Base-by-base conservation (phyloP, 2,113 vertebrate genomes). In the Corythornis cristatus region DNA sequence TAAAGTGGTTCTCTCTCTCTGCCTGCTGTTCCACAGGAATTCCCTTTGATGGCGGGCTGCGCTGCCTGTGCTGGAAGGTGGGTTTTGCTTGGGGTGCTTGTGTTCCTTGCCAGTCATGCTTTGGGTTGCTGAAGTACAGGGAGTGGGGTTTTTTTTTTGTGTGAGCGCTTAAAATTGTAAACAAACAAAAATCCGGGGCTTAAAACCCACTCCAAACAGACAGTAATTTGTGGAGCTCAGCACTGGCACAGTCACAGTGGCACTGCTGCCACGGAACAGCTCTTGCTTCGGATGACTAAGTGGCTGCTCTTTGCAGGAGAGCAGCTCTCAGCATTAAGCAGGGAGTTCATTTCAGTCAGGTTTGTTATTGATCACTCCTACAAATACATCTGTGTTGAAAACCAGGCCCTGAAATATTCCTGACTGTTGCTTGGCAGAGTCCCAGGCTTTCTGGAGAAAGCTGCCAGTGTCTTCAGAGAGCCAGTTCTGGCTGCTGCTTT, bases 21-120 rank as follows among this genome's bases (percentile, higher is more conserved):
- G 94, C 95, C 86, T 93, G 87, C 26, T 95, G 45, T 97, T 90
- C 89, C 86, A 33, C 97, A 99, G 99, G 99, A 93, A 98, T 99
- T 84, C 99, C 99, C 28, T 99, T 99, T 96, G 99, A 99, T 97
- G 98, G 98, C 68, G 99, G 99, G 75, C 98, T 99, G 61, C 98
- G 99, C 46, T 98, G 99, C 28, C 98, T 99, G 60, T 99, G 99
- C 96, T 99, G 99, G 99, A 99, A 99, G 98, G 99, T 99, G 96
- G 95, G 98, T 98, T 60, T 75, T 68, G 86, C 74, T 93, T 57
- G 43, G 73, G 80, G 72, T 6, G 67, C 67, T 82, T 89, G 64
- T 45, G 42, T 80, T 73, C 82, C 43, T 86, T 46, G 31, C 2
- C 3, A 33, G 56, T 5, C 46, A 15, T 25, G 50, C 83, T 83